Evolutionary conservation across 2,113 vertebrate species (phyloP), one percentile per base, ranked within the genome.

Genomic region (Corythornis madagascariensis): DNA sequence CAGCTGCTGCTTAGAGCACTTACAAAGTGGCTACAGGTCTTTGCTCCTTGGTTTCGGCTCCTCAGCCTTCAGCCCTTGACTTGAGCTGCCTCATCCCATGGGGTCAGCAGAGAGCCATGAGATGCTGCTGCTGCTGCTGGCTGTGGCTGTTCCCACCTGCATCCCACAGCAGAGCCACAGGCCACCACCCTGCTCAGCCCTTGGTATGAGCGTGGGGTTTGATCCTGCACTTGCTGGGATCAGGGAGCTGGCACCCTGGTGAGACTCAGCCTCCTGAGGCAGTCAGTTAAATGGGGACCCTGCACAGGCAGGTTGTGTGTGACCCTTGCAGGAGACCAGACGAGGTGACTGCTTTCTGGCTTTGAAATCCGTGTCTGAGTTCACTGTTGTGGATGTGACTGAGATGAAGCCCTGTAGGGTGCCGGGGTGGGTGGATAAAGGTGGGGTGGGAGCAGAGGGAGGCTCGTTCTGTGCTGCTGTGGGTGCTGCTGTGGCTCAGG

Each of bases 21-120:
- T 2, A 2, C 57, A 0, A 2, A 3, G 18, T 0, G 22, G 47
- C 4, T 0, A 1, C 1, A 6, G 66, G n/a, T 47, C 47, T 65
- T 65, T 3, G 2, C 38, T 50, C 50, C 70, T 38, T 38, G 38
- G 38, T 38, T 38, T 38, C 38, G 28, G 1, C 2, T 12, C 71
- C 56, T 7, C 1, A 35, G 57, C 47, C 40, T 5, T 64, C 16
- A 10, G 57, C 48, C 73, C 53, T 17, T 1, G 3, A 4, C 20
- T 22, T 10, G 15, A 20, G 55, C 60, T 2, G 48, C 64, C 21
- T 1, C 28, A 2, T 17, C 45, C 50, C 10, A 0, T 0, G 13
- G 42, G 35, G 13, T 5, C 5, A 1, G n/a, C 0, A 5, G 20
- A 2, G 26, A 43, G 75, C 0, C 7, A 5, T 0, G 84, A 21